Evolutionary conservation across 2,888 invertebrate genomes (phyloP).

Genomic region (Xanthia togata): DNA sequence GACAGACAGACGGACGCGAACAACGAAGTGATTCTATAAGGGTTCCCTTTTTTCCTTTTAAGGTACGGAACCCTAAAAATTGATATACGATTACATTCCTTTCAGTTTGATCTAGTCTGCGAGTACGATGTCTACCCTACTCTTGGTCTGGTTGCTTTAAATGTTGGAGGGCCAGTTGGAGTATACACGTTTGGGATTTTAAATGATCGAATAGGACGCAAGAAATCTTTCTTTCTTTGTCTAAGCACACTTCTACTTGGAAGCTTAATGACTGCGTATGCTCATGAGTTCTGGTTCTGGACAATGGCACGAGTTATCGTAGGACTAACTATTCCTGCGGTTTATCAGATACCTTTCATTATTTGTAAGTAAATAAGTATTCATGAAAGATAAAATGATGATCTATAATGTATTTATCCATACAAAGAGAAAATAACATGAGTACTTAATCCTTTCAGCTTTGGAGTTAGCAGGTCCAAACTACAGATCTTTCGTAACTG

Average conservation of each 20-base stretch:
- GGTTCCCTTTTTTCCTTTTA: background rate
- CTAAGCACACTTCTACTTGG: constrained; percentile 95
- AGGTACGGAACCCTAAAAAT: background rate
- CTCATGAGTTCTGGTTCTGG: constrained; percentile 96
- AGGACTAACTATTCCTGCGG: constrained; percentile 97
- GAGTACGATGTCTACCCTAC: constrained; percentile 96
- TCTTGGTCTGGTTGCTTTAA: constrained; percentile 95
- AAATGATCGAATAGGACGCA: constrained; percentile 96
- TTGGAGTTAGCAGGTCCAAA: constrained; percentile 97
- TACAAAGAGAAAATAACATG: background rate
- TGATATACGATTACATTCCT: background rate
- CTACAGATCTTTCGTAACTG: constrained; percentile 97
- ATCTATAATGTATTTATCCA: background rate
- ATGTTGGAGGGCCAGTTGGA: constrained; percentile 96
- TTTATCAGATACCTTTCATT: constrained; percentile 98
- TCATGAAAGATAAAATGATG: background rate
- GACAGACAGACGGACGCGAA: too few species aligned
- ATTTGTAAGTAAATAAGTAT: constrained; percentile 93
- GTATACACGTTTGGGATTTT: constrained; percentile 96
- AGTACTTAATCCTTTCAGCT: constrained; percentile 90
- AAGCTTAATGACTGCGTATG: constrained; percentile 94
- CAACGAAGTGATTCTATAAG: background rate
- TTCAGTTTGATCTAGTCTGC: constrained; percentile 97
- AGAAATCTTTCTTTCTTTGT: constrained; percentile 96
- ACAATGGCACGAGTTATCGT: constrained; percentile 94